Evolutionary conservation across 2,113 vertebrate species (phyloP), one percentile per base, ranked within the genome.

Genomic region (Phyllostomus discolor): DNA sequence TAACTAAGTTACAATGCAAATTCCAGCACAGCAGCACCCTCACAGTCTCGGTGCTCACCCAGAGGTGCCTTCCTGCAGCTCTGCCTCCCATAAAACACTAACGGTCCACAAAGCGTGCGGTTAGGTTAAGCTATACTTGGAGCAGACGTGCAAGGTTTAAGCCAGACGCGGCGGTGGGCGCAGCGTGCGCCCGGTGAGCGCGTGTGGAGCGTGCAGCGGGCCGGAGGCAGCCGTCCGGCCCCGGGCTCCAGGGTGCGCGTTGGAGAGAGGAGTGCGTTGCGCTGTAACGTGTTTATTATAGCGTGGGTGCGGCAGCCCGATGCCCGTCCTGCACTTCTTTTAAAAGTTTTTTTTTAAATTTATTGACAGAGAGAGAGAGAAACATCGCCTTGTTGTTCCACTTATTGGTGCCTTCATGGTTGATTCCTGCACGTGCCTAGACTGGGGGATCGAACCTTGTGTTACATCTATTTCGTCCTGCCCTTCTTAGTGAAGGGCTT

Each of bases 1-100:
- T 62, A 72, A 91, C 78, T 81, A 92, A 88, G 95, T 94, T 94
- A 33, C 92, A 96, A 94, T 95, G 52, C 52, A 96, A 73, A 95
- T 96, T 85, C 76, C 82, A 94, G 50, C 83, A 50, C 3, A 46
- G 48, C 48, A 86, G 41, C 79, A 79, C 85, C 94, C 88, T 88
- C 83, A 73, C 94, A 85, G 31, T 43, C 14, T 79, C 67, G 69
- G 11, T 89, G 15, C 88, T 96, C 72, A 82, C 35, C 48, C 38
- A 46, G 57, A 91, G 43, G 80, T 57, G 43, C 31, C 66, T 88
- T 91, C 41, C 86, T 97, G 67, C 17, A 73, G 81, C 80, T 94
- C 80, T 62, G 59, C 87, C 66, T 92, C 76, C 50, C 26, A 54
- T 87, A 76, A 91, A 95, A 90, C 96, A 73, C 38, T 80, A 87